These are phyloP conservation scores for Hippocampus barbouri DNA, from an alignment of 2,113 vertebrate genomes.

Conservation along the genomic window DNA sequence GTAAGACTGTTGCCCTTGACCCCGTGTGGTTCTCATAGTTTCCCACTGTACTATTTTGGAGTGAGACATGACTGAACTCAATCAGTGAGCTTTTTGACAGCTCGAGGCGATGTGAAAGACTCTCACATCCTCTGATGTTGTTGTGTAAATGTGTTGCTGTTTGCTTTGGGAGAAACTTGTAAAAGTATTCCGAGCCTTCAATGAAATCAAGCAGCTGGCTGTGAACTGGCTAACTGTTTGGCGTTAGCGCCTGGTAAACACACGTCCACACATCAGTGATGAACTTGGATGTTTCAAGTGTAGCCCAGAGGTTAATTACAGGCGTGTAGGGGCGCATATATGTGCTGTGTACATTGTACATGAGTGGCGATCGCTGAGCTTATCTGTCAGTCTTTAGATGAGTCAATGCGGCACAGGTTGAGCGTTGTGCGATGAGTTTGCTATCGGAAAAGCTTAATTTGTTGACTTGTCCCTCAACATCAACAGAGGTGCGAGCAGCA, in stretches of 20 bases:
- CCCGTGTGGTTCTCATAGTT: not conserved
- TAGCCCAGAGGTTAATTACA: constrained; percentile 28
- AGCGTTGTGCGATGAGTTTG: constrained; percentile 59
- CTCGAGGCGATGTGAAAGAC: constrained; percentile 19
- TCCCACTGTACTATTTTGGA: not conserved
- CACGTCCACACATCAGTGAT: constrained; percentile 35
- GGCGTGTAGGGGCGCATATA: constrained; percentile 15
- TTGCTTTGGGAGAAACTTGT: constrained; percentile 45
- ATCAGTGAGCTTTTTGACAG: constrained; percentile 6
- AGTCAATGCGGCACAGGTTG: constrained; percentile 51
- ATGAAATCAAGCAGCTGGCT: constrained; percentile 45
- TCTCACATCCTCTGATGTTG: constrained; percentile 49
- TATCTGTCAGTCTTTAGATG: constrained; percentile 40
- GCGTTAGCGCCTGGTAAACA: constrained; percentile 39
- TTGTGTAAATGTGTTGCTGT: constrained; percentile 52
- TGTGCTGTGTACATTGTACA: constrained; percentile 13
- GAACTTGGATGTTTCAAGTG: constrained; percentile 35
- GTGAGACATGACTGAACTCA: not conserved
- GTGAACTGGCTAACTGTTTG: constrained; percentile 51
- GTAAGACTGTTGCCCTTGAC: too few species aligned
- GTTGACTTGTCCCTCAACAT: constrained; percentile 67
- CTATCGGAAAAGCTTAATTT: constrained; percentile 61
- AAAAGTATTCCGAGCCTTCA: constrained; percentile 59
- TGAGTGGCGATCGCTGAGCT: constrained; percentile 22
- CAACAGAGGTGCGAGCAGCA: constrained; percentile 54